These are phyloP conservation scores for Zootoca vivipara DNA, from an alignment of 2,113 vertebrate genomes.

Conservation along the genomic window DNA sequence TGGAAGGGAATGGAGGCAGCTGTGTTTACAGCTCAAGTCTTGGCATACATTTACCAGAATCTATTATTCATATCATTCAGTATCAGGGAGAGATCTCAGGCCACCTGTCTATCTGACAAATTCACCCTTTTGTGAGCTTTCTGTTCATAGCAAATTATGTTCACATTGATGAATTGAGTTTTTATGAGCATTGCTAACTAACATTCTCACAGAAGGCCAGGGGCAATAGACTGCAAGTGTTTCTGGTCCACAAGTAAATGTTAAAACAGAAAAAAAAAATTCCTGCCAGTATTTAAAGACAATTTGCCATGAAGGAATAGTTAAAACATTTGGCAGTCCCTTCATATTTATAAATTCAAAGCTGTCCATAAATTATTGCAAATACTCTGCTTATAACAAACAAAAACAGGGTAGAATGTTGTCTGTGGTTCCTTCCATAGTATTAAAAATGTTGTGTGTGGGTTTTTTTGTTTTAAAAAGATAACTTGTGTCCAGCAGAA, in stretches of 20 bases:
- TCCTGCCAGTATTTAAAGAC: constrained; percentile 80
- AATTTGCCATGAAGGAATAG: constrained; percentile 77
- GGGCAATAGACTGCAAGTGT: constrained; percentile 89
- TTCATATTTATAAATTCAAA: constrained; percentile 79
- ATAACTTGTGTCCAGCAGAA: constrained; percentile 61
- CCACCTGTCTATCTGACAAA: constrained; percentile 99
- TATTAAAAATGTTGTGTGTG: constrained; percentile 25
- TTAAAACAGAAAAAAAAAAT: constrained; percentile 78
- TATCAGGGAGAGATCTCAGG: constrained; percentile 99
- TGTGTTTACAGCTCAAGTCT: constrained; percentile 99
- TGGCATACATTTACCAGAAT: constrained; percentile 99
- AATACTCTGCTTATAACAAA: constrained; percentile 75
- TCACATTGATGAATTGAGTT: constrained; percentile 99
- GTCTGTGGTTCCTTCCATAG: constrained; percentile 47
- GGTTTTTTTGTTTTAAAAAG: constrained; percentile 57
- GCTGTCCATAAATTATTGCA: constrained; percentile 77
- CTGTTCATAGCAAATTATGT: constrained; percentile 99
- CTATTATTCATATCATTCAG: constrained; percentile 99
- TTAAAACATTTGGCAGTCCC: constrained; percentile 80
- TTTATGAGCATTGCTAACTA: constrained; percentile 98
- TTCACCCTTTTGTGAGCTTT: constrained; percentile 99
- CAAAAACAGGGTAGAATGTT: constrained; percentile 67
- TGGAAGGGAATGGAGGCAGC: constrained; percentile 99
- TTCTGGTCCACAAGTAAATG: constrained; percentile 90
- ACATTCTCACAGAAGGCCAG: constrained; percentile 92